Conservation (phyloP, 2,113 vertebrate species). For the Crocuta crocuta region DNA sequence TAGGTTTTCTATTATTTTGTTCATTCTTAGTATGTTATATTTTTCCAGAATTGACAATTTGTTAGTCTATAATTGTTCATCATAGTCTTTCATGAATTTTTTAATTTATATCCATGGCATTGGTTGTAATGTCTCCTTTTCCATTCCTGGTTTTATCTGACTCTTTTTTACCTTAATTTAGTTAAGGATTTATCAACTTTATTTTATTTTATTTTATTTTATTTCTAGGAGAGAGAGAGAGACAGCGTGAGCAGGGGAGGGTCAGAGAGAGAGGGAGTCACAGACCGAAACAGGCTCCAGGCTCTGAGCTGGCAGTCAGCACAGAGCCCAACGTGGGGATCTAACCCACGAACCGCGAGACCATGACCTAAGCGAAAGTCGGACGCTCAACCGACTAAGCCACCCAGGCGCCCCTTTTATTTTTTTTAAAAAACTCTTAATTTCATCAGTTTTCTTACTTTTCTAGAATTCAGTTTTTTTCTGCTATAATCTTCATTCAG, state of each 20-base stretch:
- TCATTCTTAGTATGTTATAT: neutral
- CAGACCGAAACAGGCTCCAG: too few relatives aligned
- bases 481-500: neutral
- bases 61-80: neutral
- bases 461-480: neutral
- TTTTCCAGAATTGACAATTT: neutral
- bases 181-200: neutral
- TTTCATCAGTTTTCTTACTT: neutral
- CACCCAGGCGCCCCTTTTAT: too few relatives aligned
- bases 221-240: too few relatives aligned
- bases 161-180: neutral
- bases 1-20: neutral
- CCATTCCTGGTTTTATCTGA: neutral
- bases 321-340: too few relatives aligned
- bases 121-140: neutral
- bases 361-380: too few relatives aligned
- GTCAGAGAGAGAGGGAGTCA: too few relatives aligned
- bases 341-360: too few relatives aligned
- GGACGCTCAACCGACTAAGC: too few relatives aligned
- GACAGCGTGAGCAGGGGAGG: too few relatives aligned
- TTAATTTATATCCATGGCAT: neutral
- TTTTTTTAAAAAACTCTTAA: neutral
- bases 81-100: neutral
- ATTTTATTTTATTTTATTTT: too few relatives aligned
- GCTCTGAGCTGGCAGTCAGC: too few relatives aligned